Evolutionary conservation across 2,888 invertebrate species (phyloP).

Genomic region (Ecliptopera silaceata): DNA sequence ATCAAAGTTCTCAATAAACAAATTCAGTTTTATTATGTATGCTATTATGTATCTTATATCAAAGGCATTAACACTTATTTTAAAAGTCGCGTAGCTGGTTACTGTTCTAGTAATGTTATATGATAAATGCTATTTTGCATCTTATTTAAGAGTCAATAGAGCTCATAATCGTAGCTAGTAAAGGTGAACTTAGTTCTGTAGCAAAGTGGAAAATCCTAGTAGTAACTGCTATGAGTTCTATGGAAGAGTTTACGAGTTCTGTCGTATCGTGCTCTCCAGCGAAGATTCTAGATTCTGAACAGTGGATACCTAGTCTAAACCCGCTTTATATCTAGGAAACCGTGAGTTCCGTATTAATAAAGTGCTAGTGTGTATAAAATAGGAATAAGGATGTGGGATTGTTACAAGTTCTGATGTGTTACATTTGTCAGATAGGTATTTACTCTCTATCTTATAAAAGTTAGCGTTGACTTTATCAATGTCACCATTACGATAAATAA

Average conservation of each 20-base stretch:
- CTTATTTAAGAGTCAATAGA: too few relatives aligned
- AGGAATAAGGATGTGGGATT: conserved; percentile 37
- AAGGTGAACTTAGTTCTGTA: neutral
- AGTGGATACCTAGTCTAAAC: conserved; percentile 55
- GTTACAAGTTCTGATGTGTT: neutral
- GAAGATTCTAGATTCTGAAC: conserved; percentile 75
- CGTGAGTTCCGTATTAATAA: conserved; percentile 62
- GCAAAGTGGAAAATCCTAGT: neutral
- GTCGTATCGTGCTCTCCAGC: conserved; percentile 71
- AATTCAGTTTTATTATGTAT: neutral
- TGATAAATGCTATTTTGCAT: neutral
- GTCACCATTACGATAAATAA: too few relatives aligned
- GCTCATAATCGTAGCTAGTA: too few relatives aligned
- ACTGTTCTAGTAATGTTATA: too few relatives aligned
- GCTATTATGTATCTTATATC: neutral
- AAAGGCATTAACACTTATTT: too few relatives aligned
- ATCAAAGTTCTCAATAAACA: too few relatives aligned
- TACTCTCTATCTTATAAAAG: too few relatives aligned
- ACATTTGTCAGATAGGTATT: too few relatives aligned
- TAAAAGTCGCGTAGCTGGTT: too few relatives aligned
- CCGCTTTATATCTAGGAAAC: conserved; percentile 55
- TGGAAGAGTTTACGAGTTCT: conserved; percentile 69
- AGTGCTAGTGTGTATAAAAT: conserved; percentile 49
- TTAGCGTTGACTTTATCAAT: too few relatives aligned
- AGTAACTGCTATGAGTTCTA: conserved; percentile 6